Evolutionary conservation across 2,888 invertebrate species (phyloP).

Genomic region (Drosophila ustulata): DNA sequence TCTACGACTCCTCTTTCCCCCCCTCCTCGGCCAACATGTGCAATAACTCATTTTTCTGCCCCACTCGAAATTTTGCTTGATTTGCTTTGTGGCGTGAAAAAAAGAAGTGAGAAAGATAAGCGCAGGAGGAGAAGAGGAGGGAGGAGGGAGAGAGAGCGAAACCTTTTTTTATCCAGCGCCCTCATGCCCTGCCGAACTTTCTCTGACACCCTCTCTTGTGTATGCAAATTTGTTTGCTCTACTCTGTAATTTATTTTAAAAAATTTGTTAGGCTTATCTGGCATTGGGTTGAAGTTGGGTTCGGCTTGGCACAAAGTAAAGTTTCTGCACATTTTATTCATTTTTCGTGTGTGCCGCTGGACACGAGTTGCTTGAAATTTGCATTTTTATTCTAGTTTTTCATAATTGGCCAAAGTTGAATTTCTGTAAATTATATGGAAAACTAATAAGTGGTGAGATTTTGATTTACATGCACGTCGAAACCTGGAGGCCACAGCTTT

Average conservation of each 20-base stretch:
- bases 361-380: constrained; percentile 74
- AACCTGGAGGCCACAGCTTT: constrained; percentile 19
- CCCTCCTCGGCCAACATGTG: constrained; percentile 50
- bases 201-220: constrained; percentile 39
- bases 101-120: constrained; percentile 3
- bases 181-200: background rate
- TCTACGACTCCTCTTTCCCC: background rate
- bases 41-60: constrained; percentile 75
- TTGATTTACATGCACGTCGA: constrained; percentile 56
- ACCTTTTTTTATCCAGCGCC: constrained; percentile 48
- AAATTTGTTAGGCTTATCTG: constrained; percentile 81
- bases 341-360: constrained; percentile 39
- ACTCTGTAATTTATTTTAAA: constrained; percentile 80
- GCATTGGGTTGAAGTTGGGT: constrained; percentile 46
- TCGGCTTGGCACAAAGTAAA: constrained; percentile 51
- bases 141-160: constrained; percentile 30
- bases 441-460: constrained; percentile 71
- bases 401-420: constrained; percentile 74
- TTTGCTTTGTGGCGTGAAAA: constrained; percentile 79
- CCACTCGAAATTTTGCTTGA: constrained; percentile 75
- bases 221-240: constrained; percentile 80
- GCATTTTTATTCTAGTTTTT: constrained; percentile 77
- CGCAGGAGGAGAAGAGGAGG: constrained; percentile 34
- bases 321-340: constrained; percentile 49
- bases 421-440: constrained; percentile 70